These are phyloP conservation scores for Drosophila nr. fundita DNA, from an alignment of 2,888 invertebrate genomes.

Conservation along the genomic window DNA sequence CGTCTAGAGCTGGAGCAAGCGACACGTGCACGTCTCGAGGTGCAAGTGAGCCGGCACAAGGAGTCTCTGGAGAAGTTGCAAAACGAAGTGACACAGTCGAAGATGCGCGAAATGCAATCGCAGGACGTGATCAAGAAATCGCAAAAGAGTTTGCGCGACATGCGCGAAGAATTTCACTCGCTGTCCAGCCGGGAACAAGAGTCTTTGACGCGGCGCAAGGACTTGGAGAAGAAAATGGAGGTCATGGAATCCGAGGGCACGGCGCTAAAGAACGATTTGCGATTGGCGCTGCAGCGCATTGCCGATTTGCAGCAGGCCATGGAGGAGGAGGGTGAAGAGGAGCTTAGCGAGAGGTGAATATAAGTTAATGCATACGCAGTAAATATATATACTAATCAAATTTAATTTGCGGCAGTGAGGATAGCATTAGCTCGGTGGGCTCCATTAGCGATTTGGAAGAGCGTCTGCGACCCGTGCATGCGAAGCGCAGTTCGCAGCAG, in stretches of 20 bases:
- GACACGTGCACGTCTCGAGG: constrained; percentile 94
- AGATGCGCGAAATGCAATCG: constrained; percentile 90
- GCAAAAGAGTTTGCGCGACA: constrained; percentile 89
- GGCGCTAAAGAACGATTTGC: constrained; percentile 91
- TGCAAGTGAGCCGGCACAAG: constrained; percentile 89
- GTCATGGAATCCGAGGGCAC: constrained; percentile 90
- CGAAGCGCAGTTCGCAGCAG: constrained; percentile 78
- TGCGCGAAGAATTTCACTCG: constrained; percentile 91
- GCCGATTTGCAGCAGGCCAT: constrained; percentile 96
- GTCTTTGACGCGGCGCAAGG: constrained; percentile 89
- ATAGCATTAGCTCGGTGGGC: constrained; percentile 80
- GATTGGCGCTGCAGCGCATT: constrained; percentile 94
- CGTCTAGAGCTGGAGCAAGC: constrained; percentile 96
- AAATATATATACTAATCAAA: not conserved
- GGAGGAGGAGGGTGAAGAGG: constrained; percentile 92
- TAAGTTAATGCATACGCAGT: not conserved
- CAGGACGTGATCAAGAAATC: constrained; percentile 92
- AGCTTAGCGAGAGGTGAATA: constrained; percentile 83
- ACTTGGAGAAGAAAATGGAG: constrained; percentile 91
- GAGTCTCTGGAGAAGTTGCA: constrained; percentile 90
- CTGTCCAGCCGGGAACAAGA: constrained; percentile 91
- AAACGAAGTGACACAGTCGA: constrained; percentile 89
- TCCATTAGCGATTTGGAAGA: constrained; percentile 84
- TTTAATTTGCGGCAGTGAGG: constrained; percentile 62
- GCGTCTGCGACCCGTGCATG: constrained; percentile 82